These are phyloP conservation scores for Hydractinia echinata DNA, from an alignment of 30 jellyfish, hydroid and myxozoan species.

Conservation along the genomic window DNA sequence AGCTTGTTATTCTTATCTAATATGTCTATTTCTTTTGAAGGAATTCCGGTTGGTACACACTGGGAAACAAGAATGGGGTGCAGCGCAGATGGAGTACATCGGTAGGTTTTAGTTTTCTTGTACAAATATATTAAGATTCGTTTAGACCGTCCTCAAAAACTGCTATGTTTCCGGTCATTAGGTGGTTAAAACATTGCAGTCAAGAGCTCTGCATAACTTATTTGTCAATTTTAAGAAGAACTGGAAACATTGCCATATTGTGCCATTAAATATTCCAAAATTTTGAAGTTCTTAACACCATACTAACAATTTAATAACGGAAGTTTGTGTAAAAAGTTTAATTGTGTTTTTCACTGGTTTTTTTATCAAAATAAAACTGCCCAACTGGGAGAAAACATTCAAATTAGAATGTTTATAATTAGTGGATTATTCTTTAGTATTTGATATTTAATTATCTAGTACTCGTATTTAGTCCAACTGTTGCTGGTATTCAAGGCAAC, in stretches of 20 bases:
- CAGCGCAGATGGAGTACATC: constrained; percentile 80
- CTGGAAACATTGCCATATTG: background rate
- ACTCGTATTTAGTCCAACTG: constrained; percentile 55
- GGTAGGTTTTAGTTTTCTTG: constrained; percentile 22
- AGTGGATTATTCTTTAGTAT: too few species aligned
- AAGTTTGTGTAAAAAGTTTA: too few species aligned
- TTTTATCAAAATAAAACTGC: too few species aligned
- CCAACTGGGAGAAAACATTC: too few species aligned
- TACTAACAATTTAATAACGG: too few species aligned
- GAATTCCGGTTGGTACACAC: constrained; percentile 63
- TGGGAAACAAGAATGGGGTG: constrained; percentile 73
- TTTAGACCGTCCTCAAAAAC: too few species aligned
- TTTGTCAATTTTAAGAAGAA: background rate
- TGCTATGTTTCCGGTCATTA: too few species aligned
- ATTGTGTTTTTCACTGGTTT: too few species aligned
- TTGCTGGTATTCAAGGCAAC: constrained; percentile 83
- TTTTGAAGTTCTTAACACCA: too few species aligned
- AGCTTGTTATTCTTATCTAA: background rate
- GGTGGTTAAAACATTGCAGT: too few species aligned
- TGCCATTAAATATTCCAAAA: too few species aligned
- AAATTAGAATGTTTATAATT: background rate
- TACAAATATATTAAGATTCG: background rate
- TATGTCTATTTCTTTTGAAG: constrained; percentile 15
- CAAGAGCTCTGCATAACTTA: background rate
- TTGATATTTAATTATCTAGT: background rate